Base-by-base conservation (phyloP, 2,113 vertebrate species). In the Greenwoodochromis staneri region DNA sequence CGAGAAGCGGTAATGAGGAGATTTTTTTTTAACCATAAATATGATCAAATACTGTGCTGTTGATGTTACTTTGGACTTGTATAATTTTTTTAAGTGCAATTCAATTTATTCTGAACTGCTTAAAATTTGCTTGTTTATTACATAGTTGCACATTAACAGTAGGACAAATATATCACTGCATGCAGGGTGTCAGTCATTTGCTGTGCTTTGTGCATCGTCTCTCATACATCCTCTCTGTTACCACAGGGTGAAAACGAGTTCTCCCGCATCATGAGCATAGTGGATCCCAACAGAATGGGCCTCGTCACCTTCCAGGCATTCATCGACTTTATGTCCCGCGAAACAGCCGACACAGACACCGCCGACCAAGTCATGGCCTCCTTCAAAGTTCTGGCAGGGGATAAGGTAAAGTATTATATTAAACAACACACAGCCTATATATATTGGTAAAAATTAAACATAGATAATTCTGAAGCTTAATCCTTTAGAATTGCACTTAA, bases 331-430 rank as follows among this genome's bases (percentile, higher is more conserved):
- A 99, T 99, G 99, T 99, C 98, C 89, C 97, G 98, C 3, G 99
- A 99, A 94, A 98, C 99, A 0, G 97, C 98, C 8, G 99, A 99
- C 92, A 99, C 99, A 0, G 99, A 99, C 80, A 99, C 99, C 0
- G 99, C 99, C 45, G 99, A 99, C 96, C 99, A 99, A 91, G 99
- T 99, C 94, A 97, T 99, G 97, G 98, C 98, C 82, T 99, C 99
- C 90, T 99, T 99, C 97, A 99, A 99, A 94, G 98, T 99, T 87
- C 97, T 99, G 92, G 99, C 99, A 4, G 99, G 99, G 84, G 99
- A 99, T 90, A 99, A 99, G 98, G 99, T 99, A 93, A 27, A 2
- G 14, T 11, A 10, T 19, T 9, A 5, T n/a, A n/a, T 47, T 13
- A 9, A 61, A 11, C 6, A 4, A 31, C 16, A 78, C 24, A 78